phyloP scores from a whole-genome alignment of 2,797 vertebrate species.

The Liparis tanakae region DNA sequence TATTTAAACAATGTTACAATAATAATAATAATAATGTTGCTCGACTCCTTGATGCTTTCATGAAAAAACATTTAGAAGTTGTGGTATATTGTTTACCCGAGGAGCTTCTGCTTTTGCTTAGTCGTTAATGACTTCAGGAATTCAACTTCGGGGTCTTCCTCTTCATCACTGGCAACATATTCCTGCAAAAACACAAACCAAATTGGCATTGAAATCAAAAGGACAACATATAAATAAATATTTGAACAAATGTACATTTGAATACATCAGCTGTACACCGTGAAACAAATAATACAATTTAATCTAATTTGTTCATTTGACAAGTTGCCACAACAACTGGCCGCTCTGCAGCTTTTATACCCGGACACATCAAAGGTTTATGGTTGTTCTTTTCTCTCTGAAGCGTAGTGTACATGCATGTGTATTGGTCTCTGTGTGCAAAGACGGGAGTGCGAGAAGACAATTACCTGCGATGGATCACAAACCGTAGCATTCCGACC shows the following conservation, averaged over 20 bases:
- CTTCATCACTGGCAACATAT: slow-evolving; percentile 94
- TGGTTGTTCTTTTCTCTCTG: slow-evolving; percentile 83
- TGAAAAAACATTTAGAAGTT: neutral
- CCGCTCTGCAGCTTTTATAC: slow-evolving; percentile 86
- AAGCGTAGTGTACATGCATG: slow-evolving; percentile 27
- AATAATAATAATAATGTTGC: neutral
- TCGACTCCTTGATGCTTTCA: neutral
- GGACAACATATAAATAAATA: neutral
- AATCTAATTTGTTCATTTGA: slow-evolving; percentile 54
- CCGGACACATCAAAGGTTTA: slow-evolving; percentile 77
- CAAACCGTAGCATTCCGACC: slow-evolving; percentile 95
- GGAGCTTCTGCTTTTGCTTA: slow-evolving; percentile 97
- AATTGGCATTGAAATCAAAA: neutral
- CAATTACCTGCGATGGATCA: slow-evolving; percentile 98
- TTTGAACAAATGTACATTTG: slow-evolving; percentile 23
- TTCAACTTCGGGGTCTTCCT: slow-evolving; percentile 97
- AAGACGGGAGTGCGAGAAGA: slow-evolving; percentile 56
- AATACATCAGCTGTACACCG: neutral
- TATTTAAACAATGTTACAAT: neutral
- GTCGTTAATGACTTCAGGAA: slow-evolving; percentile 97
- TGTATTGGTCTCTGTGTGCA: slow-evolving; percentile 33
- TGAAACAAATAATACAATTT: slow-evolving; percentile 40
- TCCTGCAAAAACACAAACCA: slow-evolving; percentile 78
- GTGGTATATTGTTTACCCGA: slow-evolving; percentile 83
- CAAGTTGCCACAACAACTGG: slow-evolving; percentile 61